Evolutionary conservation across 1,140 invertebrate species (phyloP).

Genomic region (Rhagoletis pomonella): DNA sequence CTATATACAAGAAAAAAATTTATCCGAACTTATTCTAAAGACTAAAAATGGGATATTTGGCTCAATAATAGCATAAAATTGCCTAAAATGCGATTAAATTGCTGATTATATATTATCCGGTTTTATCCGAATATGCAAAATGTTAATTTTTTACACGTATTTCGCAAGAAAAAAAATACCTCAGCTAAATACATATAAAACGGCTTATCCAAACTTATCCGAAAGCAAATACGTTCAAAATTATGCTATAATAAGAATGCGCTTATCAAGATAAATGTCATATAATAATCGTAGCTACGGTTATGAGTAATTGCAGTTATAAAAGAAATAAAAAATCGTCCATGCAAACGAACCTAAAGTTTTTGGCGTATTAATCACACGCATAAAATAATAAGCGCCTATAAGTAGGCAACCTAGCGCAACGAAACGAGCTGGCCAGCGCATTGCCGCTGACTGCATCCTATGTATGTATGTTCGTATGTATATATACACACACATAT

Average conservation of each 20-base stretch:
- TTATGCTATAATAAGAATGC: no score
- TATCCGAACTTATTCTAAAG: background rate
- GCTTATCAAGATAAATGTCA: no score
- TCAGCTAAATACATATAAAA: no score
- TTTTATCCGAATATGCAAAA: background rate
- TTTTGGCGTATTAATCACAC: slow-evolving; percentile 14
- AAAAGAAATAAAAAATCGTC: background rate
- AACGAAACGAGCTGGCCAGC: no score
- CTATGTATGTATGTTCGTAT: no score
- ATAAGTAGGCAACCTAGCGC: background rate
- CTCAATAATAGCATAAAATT: background rate
- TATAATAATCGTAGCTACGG: background rate
- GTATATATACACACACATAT: no score
- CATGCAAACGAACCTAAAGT: slow-evolving; percentile 19
- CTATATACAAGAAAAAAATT: background rate
- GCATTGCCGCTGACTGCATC: no score
- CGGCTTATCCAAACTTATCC: no score
- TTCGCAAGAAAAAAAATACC: no score
- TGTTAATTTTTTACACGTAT: no score
- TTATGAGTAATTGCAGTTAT: background rate
- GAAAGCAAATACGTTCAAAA: no score
- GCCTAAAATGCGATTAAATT: no score
- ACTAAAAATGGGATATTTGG: background rate
- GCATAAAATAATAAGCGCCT: background rate
- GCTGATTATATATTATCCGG: background rate